Base-by-base conservation (phyloP, 35 echinoderm and acorn worm species). In the Diadema setosum region DNA sequence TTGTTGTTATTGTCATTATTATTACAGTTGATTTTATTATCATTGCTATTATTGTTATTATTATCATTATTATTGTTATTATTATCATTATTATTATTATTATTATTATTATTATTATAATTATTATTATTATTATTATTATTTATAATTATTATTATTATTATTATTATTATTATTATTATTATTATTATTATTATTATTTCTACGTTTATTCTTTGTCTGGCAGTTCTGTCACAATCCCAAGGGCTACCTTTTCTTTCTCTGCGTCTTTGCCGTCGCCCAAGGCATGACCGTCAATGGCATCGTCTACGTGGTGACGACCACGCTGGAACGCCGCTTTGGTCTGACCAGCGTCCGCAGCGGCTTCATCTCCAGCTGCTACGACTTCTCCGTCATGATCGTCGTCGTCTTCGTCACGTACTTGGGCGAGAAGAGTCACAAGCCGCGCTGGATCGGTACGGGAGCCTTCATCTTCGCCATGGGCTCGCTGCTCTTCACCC, bases 281-380 rank as follows among this genome's bases (percentile, higher is more conserved):
- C 96, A 98, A 61, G 88, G 96, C 39, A 98, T 93, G 84, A 94
- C 92, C 18, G 96, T 98, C 5, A 98, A 98, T 43, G 96, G 96
- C 1, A 84, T 98, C 21, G 52, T 98, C 65, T 94, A 98, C 86
- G 96, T 98, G 15, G 87, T 91, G 52, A 89, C 89, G 16, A 94
- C 96, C 0, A 98, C 88, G 14, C 63, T 98, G 27, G 96, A 98
- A 34, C 80, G 89, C 23, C 70, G 96, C 0, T 98, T 98, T 52
- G 85, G 83, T 61, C 85, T 98, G 8, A 67, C 96, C 0, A 98
- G 96, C 80, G 96, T 83, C 11, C 41, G 82, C 42, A 98, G 92
- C 58, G 96, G 96, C 3, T 91, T 86, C 18, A 98, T 98, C 23
- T 91, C 92, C 16, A 98, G 96, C 76, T 91, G 91, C 21, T 98